Evolutionary conservation across 2,113 vertebrate species (phyloP), one percentile per base, ranked within the genome.

Genomic region (Tupaia tana): DNA sequence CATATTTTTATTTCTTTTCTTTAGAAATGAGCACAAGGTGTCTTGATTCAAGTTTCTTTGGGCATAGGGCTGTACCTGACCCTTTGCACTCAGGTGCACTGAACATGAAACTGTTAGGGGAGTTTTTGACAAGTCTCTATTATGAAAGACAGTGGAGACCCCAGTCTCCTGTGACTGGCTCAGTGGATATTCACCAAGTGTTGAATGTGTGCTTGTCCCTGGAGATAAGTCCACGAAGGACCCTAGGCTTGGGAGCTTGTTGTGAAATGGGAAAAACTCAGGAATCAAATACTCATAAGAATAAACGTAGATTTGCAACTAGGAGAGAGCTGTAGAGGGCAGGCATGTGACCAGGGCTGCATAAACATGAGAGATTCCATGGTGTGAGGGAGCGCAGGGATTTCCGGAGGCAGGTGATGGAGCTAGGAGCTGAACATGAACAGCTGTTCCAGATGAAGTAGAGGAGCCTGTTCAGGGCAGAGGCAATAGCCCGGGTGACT

Each of bases 111-210:
- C 31, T 34, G 27, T 16, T 24, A 27, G 2, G 29, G 31, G 31
- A 7, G 9, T 59, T 75, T 78, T 64, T 83, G 66, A 69, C 3
- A 4, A 61, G 73, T 54, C 43, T 93, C 59, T 10, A 7, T 22
- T 4, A 7, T 25, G 20, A 75, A 13, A n/a, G 70, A 24, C 0
- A 4, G 15, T 27, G 52, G 19, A 1, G 13, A 5, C 22, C 2
- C 31, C 75, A 43, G 29, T 34, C 4, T 3, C 27, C 52, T 29
- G 22, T 31, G 22, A 14, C 52, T 64, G 29, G 25, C 31, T 15
- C 10, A 22, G 58, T 6, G 0, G 11, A 18, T 31, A 7, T 20
- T 80, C 59, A 24, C 90, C 31, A 27, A 59, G 61, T 8, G 29
- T 2, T 27, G 58, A 61, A 24, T 52, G 15, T 24, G 16, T 70